Percentiles rank a stretch among this genome's conserved stretches.
phyloP scores from a whole-genome alignment of 2,888 invertebrate genomes.

The Enchytraeus crypticus region DNA sequence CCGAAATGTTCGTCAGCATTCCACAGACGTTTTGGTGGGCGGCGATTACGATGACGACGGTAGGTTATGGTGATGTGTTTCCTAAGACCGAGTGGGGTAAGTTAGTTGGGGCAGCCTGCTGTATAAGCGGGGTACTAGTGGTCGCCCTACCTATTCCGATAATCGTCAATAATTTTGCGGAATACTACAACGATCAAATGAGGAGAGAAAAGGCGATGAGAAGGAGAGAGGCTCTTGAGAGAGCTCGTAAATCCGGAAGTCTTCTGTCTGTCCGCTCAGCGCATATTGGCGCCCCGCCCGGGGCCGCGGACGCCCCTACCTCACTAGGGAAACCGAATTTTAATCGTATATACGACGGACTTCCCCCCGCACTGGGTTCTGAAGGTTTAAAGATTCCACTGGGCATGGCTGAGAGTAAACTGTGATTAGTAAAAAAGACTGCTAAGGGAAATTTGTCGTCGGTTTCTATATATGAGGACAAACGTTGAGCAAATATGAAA shows the following conservation, averaged over 20 bases:
- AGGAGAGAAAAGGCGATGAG: slow-evolving; percentile 95
- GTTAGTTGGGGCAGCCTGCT: slow-evolving; percentile 99
- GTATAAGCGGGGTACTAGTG: slow-evolving; percentile 99
- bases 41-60: slow-evolving; percentile 71
- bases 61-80: slow-evolving; percentile 94
- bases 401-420: too few relatives aligned
- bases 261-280: slow-evolving; percentile 63
- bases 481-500: too few relatives aligned
- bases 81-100: slow-evolving; percentile 96
- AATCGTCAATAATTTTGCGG: slow-evolving; percentile 99
- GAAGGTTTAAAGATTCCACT: too few relatives aligned
- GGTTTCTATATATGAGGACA: too few relatives aligned
- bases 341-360: too few relatives aligned
- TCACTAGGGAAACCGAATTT: too few relatives aligned
- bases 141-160: slow-evolving; percentile 99
- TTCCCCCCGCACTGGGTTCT: too few relatives aligned
- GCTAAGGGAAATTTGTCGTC: too few relatives aligned
- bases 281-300: not conserved
- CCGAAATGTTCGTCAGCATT: slow-evolving; percentile 93
- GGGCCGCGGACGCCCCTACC: too few relatives aligned
- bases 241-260: slow-evolving; percentile 92
- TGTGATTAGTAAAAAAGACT: too few relatives aligned
- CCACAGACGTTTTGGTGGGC: slow-evolving; percentile 99
- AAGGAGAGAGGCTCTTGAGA: slow-evolving; percentile 88
- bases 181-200: slow-evolving; percentile 99